Base-by-base conservation (phyloP, 2,113 vertebrate species). In the Callionymus lyra region DNA sequence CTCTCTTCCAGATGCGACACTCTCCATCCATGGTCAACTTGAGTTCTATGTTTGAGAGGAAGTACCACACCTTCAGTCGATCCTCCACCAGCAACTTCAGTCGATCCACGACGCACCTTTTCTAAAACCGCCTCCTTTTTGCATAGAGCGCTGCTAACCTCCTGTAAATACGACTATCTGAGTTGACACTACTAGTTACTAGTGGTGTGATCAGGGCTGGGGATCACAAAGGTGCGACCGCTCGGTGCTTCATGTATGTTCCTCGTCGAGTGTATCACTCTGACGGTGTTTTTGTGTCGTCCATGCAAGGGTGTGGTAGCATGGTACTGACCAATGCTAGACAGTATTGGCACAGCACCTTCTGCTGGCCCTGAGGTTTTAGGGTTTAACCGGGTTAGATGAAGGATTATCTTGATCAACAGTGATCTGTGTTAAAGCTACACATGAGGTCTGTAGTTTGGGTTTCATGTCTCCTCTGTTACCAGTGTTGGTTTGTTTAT, bases 11-110 rank as follows among this genome's bases (percentile, higher is more conserved):
- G 94, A 83, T 82, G 12, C 52, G 80, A 41, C 83, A 87, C 41
- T 97, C 94, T 33, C 94, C 93, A 10, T 98, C 94, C 40, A 87
- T 96, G 85, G 74, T 94, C 82, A 90, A 77, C 42, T 85, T 97
- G 57, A 82, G 85, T 1, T 88, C 92, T 6, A 60, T 89, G 75
- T 96, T 98, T 82, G 93, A 95, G 72, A 89, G 79, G 51, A 92
- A 89, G 79, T 96, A 91, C 76, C 90, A 91, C 63, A 97, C 92
- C 0, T 87, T 94, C 67, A 97, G 93, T 63, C 85, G 91, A 48
- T 97, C 94, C 9, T 91, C 88, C 62, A 94, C 93, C n/a, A n/a
- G n/a, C 63, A 97, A 91, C 0, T 87, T 94, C 67, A 97, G 93
- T 63, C 85, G 91, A 48, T 97, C 94, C 9, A 92, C 88, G 61